These are phyloP conservation scores for Stictocephala bisonia DNA, from an alignment of 2,888 invertebrate genomes.

Conservation along the genomic window DNA sequence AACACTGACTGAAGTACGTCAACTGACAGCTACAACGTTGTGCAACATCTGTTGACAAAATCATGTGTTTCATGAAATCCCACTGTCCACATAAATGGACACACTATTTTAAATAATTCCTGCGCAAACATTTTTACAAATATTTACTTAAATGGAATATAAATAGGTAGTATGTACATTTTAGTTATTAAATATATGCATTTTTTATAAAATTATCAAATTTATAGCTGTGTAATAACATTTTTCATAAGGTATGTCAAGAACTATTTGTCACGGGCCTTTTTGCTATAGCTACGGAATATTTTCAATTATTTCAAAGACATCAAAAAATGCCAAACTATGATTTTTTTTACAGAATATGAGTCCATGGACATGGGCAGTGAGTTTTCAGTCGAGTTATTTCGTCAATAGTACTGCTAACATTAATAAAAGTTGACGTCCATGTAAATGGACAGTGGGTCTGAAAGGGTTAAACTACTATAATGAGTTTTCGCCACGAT, in stretches of 20 bases:
- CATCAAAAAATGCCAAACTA: not conserved
- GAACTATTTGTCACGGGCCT: not conserved
- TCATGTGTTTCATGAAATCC: not conserved
- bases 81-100: slow-evolving; percentile 13
- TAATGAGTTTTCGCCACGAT: no score
- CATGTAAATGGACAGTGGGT: no score
- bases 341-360: not conserved
- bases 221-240: no score
- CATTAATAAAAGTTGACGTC: no score
- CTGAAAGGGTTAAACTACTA: no score
- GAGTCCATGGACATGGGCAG: not conserved
- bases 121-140: not conserved
- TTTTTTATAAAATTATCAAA: not conserved
- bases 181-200: not conserved
- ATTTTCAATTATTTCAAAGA: not conserved
- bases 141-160: no score
- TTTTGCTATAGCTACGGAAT: not conserved
- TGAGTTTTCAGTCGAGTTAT: not conserved
- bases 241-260: not conserved
- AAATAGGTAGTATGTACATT: not conserved
- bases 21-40: not conserved
- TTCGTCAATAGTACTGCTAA: slow-evolving; percentile 1
- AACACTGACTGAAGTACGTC: no score
- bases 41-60: slow-evolving; percentile 6
- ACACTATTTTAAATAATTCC: not conserved